phyloP scores from a whole-genome alignment of 2,888 invertebrate genomes.

The Synergus itoensis region DNA sequence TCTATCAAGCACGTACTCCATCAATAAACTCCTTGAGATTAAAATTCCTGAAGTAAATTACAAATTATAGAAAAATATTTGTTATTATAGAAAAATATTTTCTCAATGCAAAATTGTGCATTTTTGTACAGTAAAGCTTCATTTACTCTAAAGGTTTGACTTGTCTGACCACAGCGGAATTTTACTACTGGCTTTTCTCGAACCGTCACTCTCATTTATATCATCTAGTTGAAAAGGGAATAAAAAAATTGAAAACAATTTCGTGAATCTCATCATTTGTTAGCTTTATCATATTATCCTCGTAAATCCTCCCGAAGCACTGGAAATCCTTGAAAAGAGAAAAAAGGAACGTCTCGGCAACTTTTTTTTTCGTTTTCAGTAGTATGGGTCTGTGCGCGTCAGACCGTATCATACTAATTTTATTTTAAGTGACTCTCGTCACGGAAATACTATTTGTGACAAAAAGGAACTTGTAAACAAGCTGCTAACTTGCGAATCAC shows the following conservation, averaged over 20 bases:
- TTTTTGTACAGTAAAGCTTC: neutral
- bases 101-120: too few species aligned
- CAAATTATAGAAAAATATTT: neutral
- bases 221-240: neutral
- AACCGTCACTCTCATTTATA: neutral
- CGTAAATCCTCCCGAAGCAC: neutral
- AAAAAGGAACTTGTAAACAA: slow-evolving; percentile 23
- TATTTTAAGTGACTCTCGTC: slow-evolving; percentile 3
- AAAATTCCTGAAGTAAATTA: neutral
- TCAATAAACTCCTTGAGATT: neutral
- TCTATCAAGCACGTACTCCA: neutral
- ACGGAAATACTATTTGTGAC: slow-evolving; percentile 15
- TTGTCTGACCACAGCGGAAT: neutral
- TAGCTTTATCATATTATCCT: neutral
- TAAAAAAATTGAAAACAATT: neutral
- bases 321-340: neutral
- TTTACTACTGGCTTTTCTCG: neutral
- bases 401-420: neutral
- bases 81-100: too few species aligned
- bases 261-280: neutral
- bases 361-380: neutral
- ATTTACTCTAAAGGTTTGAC: neutral
- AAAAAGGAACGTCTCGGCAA: neutral
- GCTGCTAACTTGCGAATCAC: neutral
- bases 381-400: neutral